Conservation (phyloP, 2,797 vertebrate genomes). For the Sebastes umbrosus region DNA sequence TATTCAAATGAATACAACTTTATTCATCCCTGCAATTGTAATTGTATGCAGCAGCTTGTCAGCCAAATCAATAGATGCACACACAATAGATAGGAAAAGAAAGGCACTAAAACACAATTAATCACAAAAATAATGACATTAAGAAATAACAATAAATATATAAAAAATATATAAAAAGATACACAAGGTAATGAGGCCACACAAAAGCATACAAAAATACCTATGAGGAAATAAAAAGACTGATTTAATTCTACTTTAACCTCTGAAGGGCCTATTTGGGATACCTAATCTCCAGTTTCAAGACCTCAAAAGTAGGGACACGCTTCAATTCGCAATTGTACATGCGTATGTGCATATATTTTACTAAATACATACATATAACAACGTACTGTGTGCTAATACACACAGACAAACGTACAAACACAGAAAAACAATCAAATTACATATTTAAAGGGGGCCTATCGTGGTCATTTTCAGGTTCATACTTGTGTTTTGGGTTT, state of each 20-base stretch:
- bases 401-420: neutral
- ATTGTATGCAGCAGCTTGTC: neutral
- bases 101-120: neutral
- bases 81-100: neutral
- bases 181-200: neutral
- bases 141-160: neutral
- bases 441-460: neutral
- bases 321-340: neutral
- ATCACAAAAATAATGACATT: neutral
- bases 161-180: neutral
- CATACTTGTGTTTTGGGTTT: too few species aligned
- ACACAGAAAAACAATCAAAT: neutral
- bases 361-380: neutral
- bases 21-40: neutral
- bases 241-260: neutral
- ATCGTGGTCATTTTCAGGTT: too few species aligned
- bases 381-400: neutral
- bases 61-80: neutral
- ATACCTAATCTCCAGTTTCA: neutral
- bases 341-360: neutral
- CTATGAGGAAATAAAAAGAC: neutral
- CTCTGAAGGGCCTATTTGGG: neutral
- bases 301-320: neutral
- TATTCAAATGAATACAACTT: neutral
- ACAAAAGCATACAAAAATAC: neutral